Conservation (phyloP, 1,140 invertebrate species). For the Brachionus plicatilis region DNA sequence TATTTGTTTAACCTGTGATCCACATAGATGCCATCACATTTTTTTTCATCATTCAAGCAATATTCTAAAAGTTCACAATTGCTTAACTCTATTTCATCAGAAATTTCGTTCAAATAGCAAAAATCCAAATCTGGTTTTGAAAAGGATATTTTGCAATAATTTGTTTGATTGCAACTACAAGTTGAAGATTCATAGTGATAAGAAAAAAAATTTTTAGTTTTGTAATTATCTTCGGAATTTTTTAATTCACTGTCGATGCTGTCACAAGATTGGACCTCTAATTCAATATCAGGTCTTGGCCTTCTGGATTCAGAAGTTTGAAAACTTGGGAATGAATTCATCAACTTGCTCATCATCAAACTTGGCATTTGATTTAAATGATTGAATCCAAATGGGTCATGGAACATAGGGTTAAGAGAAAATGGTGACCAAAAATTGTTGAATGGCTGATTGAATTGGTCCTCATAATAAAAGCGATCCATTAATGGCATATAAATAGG, state of each 20-base stretch:
- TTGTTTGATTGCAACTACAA: slow-evolving; percentile 2
- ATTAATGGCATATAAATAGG: background rate
- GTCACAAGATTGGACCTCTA: background rate
- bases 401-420: background rate
- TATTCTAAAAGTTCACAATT: background rate
- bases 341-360: background rate
- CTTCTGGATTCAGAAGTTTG: background rate
- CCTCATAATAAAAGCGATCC: background rate
- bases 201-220: background rate
- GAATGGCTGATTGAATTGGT: background rate
- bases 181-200: slow-evolving; percentile 2
- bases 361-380: background rate
- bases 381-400: background rate
- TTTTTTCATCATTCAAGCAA: background rate
- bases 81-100: background rate
- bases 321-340: background rate
- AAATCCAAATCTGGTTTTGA: slow-evolving; percentile 10
- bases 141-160: background rate
- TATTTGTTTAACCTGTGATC: slow-evolving; percentile 6
- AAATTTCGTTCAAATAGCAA: background rate
- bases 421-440: background rate
- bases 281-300: background rate
- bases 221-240: background rate
- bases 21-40: background rate
- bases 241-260: background rate